These are phyloP conservation scores for Callocephalon fimbriatum DNA, from an alignment of 2,113 vertebrate species.

Conservation along the genomic window DNA sequence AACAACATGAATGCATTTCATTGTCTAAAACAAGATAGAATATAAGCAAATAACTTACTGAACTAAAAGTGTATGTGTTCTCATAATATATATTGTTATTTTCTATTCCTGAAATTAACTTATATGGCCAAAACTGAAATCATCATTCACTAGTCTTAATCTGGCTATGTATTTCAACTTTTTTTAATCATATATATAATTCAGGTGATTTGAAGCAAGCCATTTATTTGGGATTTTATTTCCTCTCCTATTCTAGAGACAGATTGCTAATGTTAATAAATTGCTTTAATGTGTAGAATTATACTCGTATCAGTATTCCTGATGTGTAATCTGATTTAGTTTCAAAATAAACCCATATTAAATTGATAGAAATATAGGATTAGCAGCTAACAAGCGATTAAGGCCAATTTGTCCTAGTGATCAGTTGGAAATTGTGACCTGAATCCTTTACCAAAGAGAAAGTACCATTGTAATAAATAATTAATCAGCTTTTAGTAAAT, in stretches of 20 bases:
- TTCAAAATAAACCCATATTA: neutral
- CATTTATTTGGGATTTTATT: neutral
- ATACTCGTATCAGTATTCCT: neutral
- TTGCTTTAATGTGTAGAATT: neutral
- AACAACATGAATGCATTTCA: neutral
- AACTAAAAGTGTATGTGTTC: neutral
- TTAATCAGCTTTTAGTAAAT: conserved; percentile 38
- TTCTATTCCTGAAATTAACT: neutral
- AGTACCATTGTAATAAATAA: neutral
- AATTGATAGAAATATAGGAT: conserved; percentile 1
- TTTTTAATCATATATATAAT: neutral
- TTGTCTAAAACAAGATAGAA: neutral
- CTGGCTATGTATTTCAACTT: neutral
- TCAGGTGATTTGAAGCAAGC: neutral
- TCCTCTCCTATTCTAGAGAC: neutral
- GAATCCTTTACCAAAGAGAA: conserved; percentile 6
- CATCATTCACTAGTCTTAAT: neutral
- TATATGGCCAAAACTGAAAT: neutral
- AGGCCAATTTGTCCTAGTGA: neutral
- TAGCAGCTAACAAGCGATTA: conserved; percentile 30
- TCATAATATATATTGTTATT: neutral
- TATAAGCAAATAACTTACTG: neutral
- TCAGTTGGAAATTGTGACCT: neutral
- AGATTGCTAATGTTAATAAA: neutral
- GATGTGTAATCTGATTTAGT: conserved; percentile 1